phyloP scores from a whole-genome alignment of 2,888 invertebrate genomes.

The Ormyrus thymus region DNA sequence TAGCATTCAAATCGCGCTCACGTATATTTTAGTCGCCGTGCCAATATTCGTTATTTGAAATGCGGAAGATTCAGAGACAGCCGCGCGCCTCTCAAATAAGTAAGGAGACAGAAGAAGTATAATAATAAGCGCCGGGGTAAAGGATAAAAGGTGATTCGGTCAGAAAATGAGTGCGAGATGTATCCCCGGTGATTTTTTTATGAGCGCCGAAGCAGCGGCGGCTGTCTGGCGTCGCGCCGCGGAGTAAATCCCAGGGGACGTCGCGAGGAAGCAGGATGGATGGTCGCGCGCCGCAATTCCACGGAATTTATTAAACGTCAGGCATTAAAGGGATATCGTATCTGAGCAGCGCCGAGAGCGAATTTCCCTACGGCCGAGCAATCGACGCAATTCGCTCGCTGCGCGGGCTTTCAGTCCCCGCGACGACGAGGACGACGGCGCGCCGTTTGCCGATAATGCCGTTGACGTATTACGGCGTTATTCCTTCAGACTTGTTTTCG shows the following conservation, averaged over 20 bases:
- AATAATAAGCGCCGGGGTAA: constrained; percentile 28
- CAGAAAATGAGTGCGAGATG: constrained; percentile 17
- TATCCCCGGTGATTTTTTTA: constrained; percentile 48
- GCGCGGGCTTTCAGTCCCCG: constrained; percentile 31
- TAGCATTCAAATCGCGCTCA: background rate
- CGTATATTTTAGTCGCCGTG: background rate
- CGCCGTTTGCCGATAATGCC: constrained; percentile 44
- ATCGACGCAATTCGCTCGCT: constrained; percentile 36
- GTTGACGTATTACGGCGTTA: constrained; percentile 50
- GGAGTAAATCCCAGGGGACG: constrained; percentile 40
- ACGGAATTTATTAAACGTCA: constrained; percentile 63
- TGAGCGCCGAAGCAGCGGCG: constrained; percentile 19
- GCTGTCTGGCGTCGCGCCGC: background rate
- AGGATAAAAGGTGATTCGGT: constrained; percentile 40
- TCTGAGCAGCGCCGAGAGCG: constrained; percentile 52
- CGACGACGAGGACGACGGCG: background rate
- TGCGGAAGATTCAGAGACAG: background rate
- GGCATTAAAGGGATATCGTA: constrained; percentile 61
- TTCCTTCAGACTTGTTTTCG: constrained; percentile 43
- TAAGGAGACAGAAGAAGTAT: constrained; percentile 37
- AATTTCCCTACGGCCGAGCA: constrained; percentile 61
- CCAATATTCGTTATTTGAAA: constrained; percentile 41
- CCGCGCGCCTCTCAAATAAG: constrained; percentile 6
- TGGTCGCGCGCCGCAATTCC: constrained; percentile 52
- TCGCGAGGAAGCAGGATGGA: constrained; percentile 37